Conservation (phyloP, 2,888 invertebrate genomes). For the Nomada ferruginata region DNA sequence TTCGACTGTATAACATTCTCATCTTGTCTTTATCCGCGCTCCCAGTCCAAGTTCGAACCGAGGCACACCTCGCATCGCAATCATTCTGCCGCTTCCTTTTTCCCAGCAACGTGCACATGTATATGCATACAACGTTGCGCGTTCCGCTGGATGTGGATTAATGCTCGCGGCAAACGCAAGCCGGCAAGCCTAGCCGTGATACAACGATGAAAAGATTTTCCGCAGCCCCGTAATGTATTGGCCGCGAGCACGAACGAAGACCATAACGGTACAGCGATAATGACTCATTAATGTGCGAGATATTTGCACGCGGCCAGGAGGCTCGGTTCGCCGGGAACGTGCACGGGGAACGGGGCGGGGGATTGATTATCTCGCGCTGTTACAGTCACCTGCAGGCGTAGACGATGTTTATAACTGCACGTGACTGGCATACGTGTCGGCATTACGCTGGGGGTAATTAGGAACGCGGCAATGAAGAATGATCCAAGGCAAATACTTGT, state of each 20-base stretch:
- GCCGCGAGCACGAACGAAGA: conserved; percentile 67
- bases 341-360: conserved; percentile 20
- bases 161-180: conserved; percentile 52
- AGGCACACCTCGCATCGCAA: not conserved
- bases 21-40: not conserved
- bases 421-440: conserved; percentile 64
- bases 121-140: not conserved
- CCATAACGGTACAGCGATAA: conserved; percentile 72
- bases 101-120: not conserved
- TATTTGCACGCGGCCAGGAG: conserved; percentile 64
- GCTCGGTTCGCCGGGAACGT: conserved; percentile 42
- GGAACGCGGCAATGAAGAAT: conserved; percentile 66
- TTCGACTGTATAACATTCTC: not conserved
- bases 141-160: conserved; percentile 53
- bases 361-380: conserved; percentile 74
- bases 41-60: not conserved
- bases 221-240: conserved; percentile 64
- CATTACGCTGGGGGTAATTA: conserved; percentile 63
- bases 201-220: conserved; percentile 71
- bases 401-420: conserved; percentile 72
- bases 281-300: conserved; percentile 74
- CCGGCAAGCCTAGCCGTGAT: conserved; percentile 8
- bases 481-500: conserved; percentile 70
- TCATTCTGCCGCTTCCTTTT: not conserved
- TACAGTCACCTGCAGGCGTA: conserved; percentile 73